These are phyloP conservation scores for Anolis apletophallus DNA, from an alignment of 2,797 vertebrate species.

Conservation along the genomic window DNA sequence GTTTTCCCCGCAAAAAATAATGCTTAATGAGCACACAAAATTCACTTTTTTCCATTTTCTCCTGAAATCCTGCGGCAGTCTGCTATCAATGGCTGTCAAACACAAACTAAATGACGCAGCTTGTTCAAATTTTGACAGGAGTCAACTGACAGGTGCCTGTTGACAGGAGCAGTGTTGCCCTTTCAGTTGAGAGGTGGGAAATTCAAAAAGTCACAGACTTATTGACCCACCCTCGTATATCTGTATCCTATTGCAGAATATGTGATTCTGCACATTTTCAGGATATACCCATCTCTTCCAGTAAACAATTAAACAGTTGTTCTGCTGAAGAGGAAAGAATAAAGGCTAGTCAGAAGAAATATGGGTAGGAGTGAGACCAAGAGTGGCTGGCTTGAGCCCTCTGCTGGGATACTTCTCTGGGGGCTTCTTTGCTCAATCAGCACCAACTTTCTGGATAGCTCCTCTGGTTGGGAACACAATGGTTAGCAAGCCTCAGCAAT, in stretches of 20 bases:
- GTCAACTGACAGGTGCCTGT: too few relatives aligned
- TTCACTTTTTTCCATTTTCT: too few relatives aligned
- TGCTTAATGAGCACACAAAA: too few relatives aligned
- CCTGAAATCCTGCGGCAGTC: too few relatives aligned
- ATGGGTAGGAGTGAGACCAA: background rate
- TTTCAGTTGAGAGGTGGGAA: too few relatives aligned
- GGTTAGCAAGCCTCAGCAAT: background rate
- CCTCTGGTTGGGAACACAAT: conserved; percentile 6
- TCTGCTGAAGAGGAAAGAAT: background rate
- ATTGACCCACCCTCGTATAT: too few relatives aligned
- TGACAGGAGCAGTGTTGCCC: too few relatives aligned
- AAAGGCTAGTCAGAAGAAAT: background rate
- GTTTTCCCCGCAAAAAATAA: too few relatives aligned
- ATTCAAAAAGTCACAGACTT: too few relatives aligned
- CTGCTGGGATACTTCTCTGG: background rate
- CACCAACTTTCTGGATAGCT: conserved; percentile 37
- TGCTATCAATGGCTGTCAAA: too few relatives aligned
- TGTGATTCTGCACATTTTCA: background rate
- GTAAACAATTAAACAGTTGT: background rate
- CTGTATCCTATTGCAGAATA: background rate
- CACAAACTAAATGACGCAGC: too few relatives aligned
- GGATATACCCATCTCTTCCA: background rate
- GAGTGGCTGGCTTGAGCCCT: background rate
- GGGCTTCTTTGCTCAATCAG: conserved; percentile 31
- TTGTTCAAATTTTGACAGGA: too few relatives aligned